Base-by-base conservation (phyloP, 2,113 vertebrate genomes). In the Chamaea fasciata region DNA sequence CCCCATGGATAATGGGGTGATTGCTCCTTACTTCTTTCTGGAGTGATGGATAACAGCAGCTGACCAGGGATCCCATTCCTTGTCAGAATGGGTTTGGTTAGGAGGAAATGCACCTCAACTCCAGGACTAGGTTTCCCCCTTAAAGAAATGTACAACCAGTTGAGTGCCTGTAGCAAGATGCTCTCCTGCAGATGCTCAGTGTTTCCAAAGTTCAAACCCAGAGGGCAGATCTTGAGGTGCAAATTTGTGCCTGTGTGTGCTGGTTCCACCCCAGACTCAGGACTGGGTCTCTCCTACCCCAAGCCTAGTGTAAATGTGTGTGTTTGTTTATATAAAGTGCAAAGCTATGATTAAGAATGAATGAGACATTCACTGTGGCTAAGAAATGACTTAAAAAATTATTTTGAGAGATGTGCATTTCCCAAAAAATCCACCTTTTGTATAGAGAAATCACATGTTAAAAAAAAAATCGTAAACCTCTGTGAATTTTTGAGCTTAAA, bases 231-330 rank as follows among this genome's bases (percentile, higher is more conserved):
- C 22, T 65, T 60, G 23, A 60, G 23, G 30, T 59, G 41, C 7
- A 73, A 57, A 18, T 2, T 62, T 0, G 0, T 13, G 3, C 46
- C 23, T 52, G 15, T 22, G 20, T 28, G 15, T 49, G 18, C 53
- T 83, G 17, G 7, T 64, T n/a, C 26, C 44, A 3, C 31, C 37
- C 41, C 24, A 85, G 20, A 30, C 11, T 71, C 28, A 31, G 44
- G 17, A 16, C 1, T 68, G 15, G 3, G 13, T 71, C 3, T 82
- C 27, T 19, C 12, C 4, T 20, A 26, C 4, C 14, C 37, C 39
- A 42, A 3, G 6, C 6, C 14, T 35, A 14, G 23, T 24, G 23
- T 41, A 6, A 4, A 2, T 20, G 13, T 60, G 11, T 41, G 15
- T 46, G 4, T 56, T 74, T 59, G 3, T 37, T 63, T 30, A 57